Base-by-base conservation (phyloP, 2,113 vertebrate genomes). In the Willisornis vidua region DNA sequence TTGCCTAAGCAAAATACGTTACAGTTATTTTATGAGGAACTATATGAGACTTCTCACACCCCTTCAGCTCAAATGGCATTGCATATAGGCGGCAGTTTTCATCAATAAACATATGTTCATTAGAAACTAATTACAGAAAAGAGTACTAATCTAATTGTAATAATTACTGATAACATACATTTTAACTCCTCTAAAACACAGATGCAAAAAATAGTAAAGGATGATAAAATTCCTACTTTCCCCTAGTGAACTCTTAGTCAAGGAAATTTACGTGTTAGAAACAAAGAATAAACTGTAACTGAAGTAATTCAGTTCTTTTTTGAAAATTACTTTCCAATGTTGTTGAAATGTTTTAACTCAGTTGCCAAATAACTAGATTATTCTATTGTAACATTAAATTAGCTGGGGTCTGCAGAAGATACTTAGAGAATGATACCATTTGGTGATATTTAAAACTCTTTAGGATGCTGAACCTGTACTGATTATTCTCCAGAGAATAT, bases 91-190 rank as follows among this genome's bases (percentile, higher is more conserved):
- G 63, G 72, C 59, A 46, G 63, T 88, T 91, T 93, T 85, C 48
- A 66, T 86, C 65, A 81, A 26, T 67, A 82, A 94, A 49, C 92
- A 88, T 92, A 88, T 59, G 91, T 85, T 95, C 90, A 86, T 96
- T 94, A 96, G 75, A 92, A 96, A 96, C 61, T 95, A 96, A 96
- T 97, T 95, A 78, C 61, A 78, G 79, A 84, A 96, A 96, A 95
- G 72, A 92, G 80, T 57, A 75, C 78, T 86, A 95, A 67, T 61
- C 65, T 86, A 88, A 86, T 86, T 65, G 81, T 92, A 81, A 94
- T 90, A 92, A 95, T 90, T 92, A 94, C 76, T 24, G 33, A 78
- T 86, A 87, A 57, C 24, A 87, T 54, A n/a, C 7, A 86, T 86
- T 95, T 86, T 80, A 74, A 78, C 45, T 92, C 79, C 65, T 49